Evolutionary conservation across 2,113 vertebrate genomes (phyloP), one percentile per base, ranked within the genome.

Genomic region (Mesembrinibis cayennensis): DNA sequence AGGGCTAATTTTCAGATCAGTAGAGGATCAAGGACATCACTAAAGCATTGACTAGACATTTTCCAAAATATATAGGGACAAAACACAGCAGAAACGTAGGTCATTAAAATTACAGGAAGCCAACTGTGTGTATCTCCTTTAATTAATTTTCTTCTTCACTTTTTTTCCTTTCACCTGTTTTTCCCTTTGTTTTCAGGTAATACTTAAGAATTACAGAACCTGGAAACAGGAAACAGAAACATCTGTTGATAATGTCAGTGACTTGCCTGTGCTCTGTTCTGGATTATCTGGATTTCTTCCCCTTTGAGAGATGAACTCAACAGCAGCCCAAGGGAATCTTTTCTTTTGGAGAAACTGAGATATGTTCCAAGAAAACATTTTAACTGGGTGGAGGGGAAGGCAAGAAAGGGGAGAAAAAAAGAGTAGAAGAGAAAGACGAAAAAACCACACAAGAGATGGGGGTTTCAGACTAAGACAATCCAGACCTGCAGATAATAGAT

Each of bases 221-320:
- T 87, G 56, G 61, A 89, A 89, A 89, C 42, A 72, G 45, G 80
- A 87, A 95, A 86, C 69, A 88, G 66, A 90, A 95, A 91, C 94
- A 92, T 91, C 89, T 96, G 94, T 29, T 87, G 87, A 80, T 77
- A 85, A 69, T 4, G 22, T 72, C 65, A 82, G 36, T 50, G 87
- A 92, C 53, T 79, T 62, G 69, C 44, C 73, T 50, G 47, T 3
- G 8, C 47, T 91, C 87, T 89, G 70, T 18, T 85, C 73, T 82
- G 89, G 69, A 89, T 95, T 95, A 95, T 84, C 73, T 91, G 87
- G 44, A 94, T 91, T 92, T 93, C 70, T 94, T 85, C 53, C 74
- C 66, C 53, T 91, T 84, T 69, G 91, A 91, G 83, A 89, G 53
- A 89, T 32, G 40, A 95, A 93, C 34, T 61, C 61, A 93, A 55